phyloP scores from a whole-genome alignment of 2,888 invertebrate genomes.

The Nephrotoma appendiculata region DNA sequence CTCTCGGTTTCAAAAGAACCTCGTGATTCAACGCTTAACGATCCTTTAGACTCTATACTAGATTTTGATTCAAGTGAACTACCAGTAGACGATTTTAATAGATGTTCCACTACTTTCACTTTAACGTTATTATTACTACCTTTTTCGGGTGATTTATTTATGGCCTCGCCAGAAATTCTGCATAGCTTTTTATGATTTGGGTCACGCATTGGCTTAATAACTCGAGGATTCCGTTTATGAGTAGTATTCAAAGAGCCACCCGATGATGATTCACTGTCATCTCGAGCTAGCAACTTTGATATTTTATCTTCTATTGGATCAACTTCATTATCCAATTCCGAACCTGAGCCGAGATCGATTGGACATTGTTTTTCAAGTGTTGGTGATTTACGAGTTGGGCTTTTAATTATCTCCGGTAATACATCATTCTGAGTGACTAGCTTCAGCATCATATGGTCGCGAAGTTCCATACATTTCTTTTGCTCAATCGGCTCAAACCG shows the following conservation, averaged over 20 bases:
- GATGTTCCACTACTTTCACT: slow-evolving; percentile 12
- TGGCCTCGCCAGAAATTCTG: slow-evolving; percentile 26
- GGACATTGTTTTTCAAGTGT: slow-evolving; percentile 49
- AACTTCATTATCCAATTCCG: slow-evolving; percentile 35
- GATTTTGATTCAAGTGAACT: slow-evolving; percentile 40
- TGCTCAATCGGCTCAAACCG: slow-evolving; percentile 48
- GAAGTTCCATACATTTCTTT: slow-evolving; percentile 37
- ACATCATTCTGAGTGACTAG: slow-evolving; percentile 35
- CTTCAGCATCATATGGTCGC: slow-evolving; percentile 43
- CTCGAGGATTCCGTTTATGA: slow-evolving; percentile 28
- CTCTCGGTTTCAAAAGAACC: slow-evolving; percentile 63
- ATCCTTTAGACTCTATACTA: slow-evolving; percentile 46
- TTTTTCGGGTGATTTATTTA: background rate
- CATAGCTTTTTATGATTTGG: slow-evolving; percentile 31
- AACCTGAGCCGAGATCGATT: slow-evolving; percentile 45
- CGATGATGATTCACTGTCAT: slow-evolving; percentile 45
- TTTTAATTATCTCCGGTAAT: slow-evolving; percentile 26
- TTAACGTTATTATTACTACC: background rate
- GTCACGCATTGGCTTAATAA: slow-evolving; percentile 28
- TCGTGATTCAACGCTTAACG: slow-evolving; percentile 51
- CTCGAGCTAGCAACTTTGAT: slow-evolving; percentile 25
- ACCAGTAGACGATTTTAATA: slow-evolving; percentile 24
- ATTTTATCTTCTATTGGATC: slow-evolving; percentile 35
- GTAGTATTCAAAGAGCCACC: slow-evolving; percentile 39
- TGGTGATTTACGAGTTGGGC: slow-evolving; percentile 38